Evolutionary conservation across 2,113 vertebrate genomes (phyloP).

Genomic region (Engystomops pustulosus): DNA sequence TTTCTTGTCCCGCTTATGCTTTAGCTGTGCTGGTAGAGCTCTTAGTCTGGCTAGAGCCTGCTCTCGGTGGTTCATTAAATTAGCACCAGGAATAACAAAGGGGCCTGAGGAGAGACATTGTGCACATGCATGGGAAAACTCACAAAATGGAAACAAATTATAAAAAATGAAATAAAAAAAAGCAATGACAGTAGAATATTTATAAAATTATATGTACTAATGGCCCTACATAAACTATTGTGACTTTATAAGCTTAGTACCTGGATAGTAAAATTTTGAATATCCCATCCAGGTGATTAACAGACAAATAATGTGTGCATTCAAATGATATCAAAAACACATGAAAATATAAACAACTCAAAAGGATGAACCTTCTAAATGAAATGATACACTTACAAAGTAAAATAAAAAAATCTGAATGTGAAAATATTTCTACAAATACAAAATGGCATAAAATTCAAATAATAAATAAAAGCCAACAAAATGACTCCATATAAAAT

Average conservation of each 20-base stretch:
- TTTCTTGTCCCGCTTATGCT: conserved; percentile 98
- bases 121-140: conserved; percentile 98
- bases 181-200: conserved; percentile 64
- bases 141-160: conserved; percentile 83
- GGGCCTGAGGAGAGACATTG: conserved; percentile 99
- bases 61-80: conserved; percentile 99
- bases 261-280: no score
- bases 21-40: conserved; percentile 96
- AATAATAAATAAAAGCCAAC: no score
- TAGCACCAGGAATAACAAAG: conserved; percentile 97
- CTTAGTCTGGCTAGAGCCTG: conserved; percentile 99
- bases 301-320: no score
- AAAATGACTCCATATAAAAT: no score
- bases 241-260: not conserved
- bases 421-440: no score
- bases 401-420: no score
- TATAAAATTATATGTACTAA: not conserved
- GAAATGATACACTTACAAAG: no score
- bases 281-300: no score
- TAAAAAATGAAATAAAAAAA: conserved; percentile 67
- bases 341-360: no score
- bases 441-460: no score
- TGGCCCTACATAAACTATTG: not conserved
- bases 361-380: no score
- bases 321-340: no score